Percentiles rank a stretch among this genome's conserved stretches.
Evolutionary conservation across 2,797 vertebrate genomes (phyloP).

Genomic region (Crax fasciolata): DNA sequence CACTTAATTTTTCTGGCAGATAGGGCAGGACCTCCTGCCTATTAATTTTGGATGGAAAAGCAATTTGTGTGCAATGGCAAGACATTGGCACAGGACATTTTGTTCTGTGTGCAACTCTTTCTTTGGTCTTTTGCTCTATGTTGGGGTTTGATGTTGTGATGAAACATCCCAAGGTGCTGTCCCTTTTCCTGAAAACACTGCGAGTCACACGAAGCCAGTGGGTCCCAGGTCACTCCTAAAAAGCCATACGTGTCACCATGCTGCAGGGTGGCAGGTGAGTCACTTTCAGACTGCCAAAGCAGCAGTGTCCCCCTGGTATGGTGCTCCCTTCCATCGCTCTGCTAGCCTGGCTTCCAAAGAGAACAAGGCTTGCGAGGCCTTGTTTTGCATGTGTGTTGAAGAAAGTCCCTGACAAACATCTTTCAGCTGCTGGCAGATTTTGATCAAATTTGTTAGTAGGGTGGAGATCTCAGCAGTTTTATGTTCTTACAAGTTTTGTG

Average conservation of each 20-base stretch:
- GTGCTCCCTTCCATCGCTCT: neutral
- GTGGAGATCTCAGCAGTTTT: constrained; percentile 16
- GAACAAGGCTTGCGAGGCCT: neutral
- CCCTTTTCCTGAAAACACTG: neutral
- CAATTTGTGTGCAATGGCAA: neutral
- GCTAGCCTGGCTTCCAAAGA: neutral
- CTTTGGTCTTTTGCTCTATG: neutral
- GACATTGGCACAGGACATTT: neutral
- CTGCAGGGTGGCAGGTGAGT: neutral
- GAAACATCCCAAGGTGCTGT: neutral
- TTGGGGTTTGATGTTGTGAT: neutral
- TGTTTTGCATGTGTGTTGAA: neutral
- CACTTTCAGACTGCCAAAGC: neutral
- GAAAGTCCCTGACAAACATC: neutral
- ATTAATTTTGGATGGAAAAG: neutral
- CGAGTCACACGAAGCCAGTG: neutral
- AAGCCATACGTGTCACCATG: rapidly evolving
- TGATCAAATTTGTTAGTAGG: constrained; percentile 5
- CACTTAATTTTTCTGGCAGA: neutral
- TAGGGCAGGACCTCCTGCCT: neutral
- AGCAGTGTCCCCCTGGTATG: neutral
- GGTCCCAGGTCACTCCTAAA: neutral
- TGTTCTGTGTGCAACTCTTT: neutral
- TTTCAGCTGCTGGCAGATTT: constrained; percentile 30
- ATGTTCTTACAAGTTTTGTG: constrained; percentile 17